Evolutionary conservation across 2,888 invertebrate species (phyloP), one percentile per base, ranked within the genome.

Genomic region (Nomada fabriciana): DNA sequence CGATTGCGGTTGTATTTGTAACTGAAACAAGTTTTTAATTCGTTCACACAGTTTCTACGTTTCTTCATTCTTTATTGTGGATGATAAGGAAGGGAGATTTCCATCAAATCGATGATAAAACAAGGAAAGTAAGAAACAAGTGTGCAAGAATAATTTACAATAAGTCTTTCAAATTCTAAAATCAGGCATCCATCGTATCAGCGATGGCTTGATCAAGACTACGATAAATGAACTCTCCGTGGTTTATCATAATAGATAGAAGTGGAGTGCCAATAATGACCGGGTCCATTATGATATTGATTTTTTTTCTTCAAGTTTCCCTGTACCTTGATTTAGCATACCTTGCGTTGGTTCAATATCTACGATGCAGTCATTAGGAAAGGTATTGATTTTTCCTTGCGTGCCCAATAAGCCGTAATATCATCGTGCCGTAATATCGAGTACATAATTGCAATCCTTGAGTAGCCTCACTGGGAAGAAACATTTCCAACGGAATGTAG

Each of bases 241-340:
- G 23, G 64, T 10, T 47, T 13, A 18, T 59, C 20, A 13, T 72
- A 76, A 72, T 72, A 65, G 76, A 76, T 60, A 52, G 47, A 70
- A 50, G 29, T 36, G 36, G 43, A 61, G n/a, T 29, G 47, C 20
- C 68, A 64, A 69, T 77, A 73, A 77, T 59, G 59, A 76, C 18
- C 69, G 5, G 36, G 23, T 70, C 79, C 76, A 79, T 76, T 79
- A 79, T 15, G 76, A 53, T 59, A 79, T 79, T 53, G 64, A 70
- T 79, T 70, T 18, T 53, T 59, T 71, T 59, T 50, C 50, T 47
- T n/a, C 47, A 23, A 60, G 71, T 73, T 60, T 18, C 67, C 59
- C 18, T 25, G 29, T 25, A 25, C 42, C 55, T 36, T 36, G 36
- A 36, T 36, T 36, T 36, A 36, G 36, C 36, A 36, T 36, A 36